Evolutionary conservation across 2,797 vertebrate species (phyloP).

Genomic region (Arnoldichthys spilopterus): DNA sequence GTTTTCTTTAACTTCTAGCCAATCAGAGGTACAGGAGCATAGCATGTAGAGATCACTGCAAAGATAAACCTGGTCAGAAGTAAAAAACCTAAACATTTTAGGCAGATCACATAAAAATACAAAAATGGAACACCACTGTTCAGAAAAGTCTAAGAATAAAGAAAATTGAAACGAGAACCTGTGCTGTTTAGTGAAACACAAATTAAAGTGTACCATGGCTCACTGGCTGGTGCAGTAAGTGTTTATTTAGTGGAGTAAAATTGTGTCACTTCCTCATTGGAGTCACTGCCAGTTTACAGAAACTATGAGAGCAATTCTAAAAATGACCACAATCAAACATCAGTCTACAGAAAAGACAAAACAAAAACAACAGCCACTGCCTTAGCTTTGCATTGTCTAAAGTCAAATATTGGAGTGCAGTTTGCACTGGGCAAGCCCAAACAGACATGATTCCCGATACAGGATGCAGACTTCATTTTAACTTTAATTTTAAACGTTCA

Average conservation of each 20-base stretch:
- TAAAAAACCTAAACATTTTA: neutral
- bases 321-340: constrained; percentile 9
- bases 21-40: constrained; percentile 21
- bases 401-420: constrained; percentile 61
- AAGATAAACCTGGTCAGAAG: neutral
- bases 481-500: constrained; percentile 17
- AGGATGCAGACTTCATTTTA: constrained; percentile 17
- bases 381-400: constrained; percentile 45
- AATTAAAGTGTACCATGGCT: constrained; percentile 6
- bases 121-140: neutral
- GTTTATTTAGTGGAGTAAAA: constrained; percentile 33
- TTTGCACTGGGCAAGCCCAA: constrained; percentile 55
- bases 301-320: constrained; percentile 32
- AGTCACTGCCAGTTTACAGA: constrained; percentile 4
- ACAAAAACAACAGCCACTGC: constrained; percentile 8
- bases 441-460: constrained; percentile 54
- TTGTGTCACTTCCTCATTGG: constrained; percentile 1
- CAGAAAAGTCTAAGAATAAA: neutral
- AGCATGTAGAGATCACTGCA: constrained; percentile 22
- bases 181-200: constrained; percentile 25
- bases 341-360: constrained; percentile 37
- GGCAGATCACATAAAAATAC: neutral
- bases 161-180: neutral
- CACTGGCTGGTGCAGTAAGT: neutral
- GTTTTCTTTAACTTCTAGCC: constrained; percentile 43